phyloP scores from a whole-genome alignment of 2,888 invertebrate species.

The Diloba caeruleocephala region DNA sequence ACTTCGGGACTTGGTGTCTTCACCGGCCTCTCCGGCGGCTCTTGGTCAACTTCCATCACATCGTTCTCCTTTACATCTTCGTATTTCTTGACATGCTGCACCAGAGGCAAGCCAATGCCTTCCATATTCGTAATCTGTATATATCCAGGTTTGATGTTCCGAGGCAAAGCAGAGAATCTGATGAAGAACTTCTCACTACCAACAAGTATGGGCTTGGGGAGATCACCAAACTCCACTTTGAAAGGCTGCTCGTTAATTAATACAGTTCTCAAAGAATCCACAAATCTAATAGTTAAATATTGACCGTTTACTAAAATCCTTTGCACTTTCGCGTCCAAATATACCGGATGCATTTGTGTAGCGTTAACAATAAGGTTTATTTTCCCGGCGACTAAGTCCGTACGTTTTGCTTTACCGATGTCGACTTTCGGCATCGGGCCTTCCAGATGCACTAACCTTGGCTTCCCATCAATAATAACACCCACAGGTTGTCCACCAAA shows the following conservation, averaged over 20 bases:
- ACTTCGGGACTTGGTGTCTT: constrained; percentile 79
- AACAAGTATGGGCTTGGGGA: constrained; percentile 93
- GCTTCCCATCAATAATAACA: constrained; percentile 93
- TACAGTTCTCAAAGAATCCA: constrained; percentile 93
- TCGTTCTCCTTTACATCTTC: constrained; percentile 59
- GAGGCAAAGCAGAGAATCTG: constrained; percentile 94
- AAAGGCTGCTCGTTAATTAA: constrained; percentile 94
- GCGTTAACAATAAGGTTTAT: constrained; percentile 96
- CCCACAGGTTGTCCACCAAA: constrained; percentile 96
- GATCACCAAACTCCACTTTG: constrained; percentile 94
- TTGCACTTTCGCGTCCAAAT: constrained; percentile 95
- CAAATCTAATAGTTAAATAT: constrained; percentile 93
- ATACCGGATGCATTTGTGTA: constrained; percentile 93
- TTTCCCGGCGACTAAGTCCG: constrained; percentile 95
- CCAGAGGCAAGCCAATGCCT: constrained; percentile 73
- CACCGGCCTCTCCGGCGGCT: constrained; percentile 52
- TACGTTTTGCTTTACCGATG: constrained; percentile 93
- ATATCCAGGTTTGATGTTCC: constrained; percentile 92
- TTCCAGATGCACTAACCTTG: constrained; percentile 94
- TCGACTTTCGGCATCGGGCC: constrained; percentile 98
- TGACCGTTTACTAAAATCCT: constrained; percentile 93
- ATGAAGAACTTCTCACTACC: constrained; percentile 94
- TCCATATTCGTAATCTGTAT: constrained; percentile 93
- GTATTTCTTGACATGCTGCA: constrained; percentile 45
- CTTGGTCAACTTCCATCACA: constrained; percentile 68